Evolutionary conservation across 2,113 vertebrate genomes (phyloP).

Genomic region (Chaetodon trifascialis): DNA sequence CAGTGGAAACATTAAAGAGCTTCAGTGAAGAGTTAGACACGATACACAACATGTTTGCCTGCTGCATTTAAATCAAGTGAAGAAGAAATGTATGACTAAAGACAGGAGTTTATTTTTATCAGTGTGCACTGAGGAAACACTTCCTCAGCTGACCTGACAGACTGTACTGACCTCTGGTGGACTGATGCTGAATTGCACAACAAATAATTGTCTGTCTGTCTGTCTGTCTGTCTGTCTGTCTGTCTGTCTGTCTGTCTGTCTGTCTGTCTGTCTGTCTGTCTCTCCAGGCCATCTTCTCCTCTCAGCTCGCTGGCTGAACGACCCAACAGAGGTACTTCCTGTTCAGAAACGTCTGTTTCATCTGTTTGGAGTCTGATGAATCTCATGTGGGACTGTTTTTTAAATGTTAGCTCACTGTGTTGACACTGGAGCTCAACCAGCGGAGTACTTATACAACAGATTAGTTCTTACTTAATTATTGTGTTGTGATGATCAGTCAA

Average conservation of each 20-base stretch:
- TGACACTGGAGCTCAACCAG: not conserved
- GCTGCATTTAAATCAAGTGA: not conserved
- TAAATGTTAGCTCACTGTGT: not conserved
- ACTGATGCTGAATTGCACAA: not conserved
- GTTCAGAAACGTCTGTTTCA: constrained; percentile 6
- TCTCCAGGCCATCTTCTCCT: constrained; percentile 59
- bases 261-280: not conserved
- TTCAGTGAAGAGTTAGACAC: too few relatives aligned
- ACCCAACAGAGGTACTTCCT: constrained; percentile 64
- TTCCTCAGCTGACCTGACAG: not conserved
- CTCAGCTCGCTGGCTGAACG: constrained; percentile 63
- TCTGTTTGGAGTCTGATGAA: constrained; percentile 12
- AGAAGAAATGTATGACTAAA: not conserved
- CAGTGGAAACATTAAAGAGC: too few relatives aligned
- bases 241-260: not conserved
- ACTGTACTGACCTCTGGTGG: constrained; percentile 47
- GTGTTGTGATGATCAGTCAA: not conserved
- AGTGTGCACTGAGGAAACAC: not conserved
- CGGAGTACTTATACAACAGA: not conserved
- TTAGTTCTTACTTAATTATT: not conserved
- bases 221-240: not conserved
- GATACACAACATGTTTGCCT: not conserved
- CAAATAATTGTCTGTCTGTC: not conserved
- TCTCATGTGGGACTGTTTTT: not conserved
- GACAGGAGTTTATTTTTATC: not conserved